Conservation (phyloP, 2,888 invertebrate species). For the Cephus pulcher region DNA sequence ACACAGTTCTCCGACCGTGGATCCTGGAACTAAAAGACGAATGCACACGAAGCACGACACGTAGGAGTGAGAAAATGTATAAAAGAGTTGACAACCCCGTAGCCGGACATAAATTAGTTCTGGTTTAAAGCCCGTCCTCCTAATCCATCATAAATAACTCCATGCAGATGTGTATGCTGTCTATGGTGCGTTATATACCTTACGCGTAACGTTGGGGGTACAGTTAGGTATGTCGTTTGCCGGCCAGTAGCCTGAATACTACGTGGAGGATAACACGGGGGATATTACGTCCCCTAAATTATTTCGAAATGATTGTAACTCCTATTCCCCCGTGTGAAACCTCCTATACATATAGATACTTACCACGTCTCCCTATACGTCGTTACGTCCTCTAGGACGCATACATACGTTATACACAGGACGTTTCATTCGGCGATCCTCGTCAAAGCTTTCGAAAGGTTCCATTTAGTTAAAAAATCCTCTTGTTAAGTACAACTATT, state of each 20-base stretch:
- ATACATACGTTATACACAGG: background rate
- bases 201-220: background rate
- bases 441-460: no score
- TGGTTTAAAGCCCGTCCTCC: conserved; percentile 56
- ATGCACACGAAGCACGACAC: background rate
- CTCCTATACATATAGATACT: background rate
- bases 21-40: conserved; percentile 13
- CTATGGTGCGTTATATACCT: conserved; percentile 31
- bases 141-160: conserved; percentile 67
- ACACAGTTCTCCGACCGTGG: no score
- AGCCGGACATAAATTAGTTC: conserved; percentile 61
- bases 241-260: no score
- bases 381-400: background rate
- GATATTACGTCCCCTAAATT: conserved; percentile 63
- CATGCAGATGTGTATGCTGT: conserved; percentile 56
- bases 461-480: no score
- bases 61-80: background rate
- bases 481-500: no score
- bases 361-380: conserved; percentile 2
- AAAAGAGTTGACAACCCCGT: conserved; percentile 51
- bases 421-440: no score
- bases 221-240: background rate
- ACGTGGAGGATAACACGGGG: conserved; percentile 12
- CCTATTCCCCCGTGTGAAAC: conserved; percentile 18
- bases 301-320: conserved; percentile 55